These are phyloP conservation scores for Chorisops tibialis DNA, from an alignment of 2,888 invertebrate species.

Conservation along the genomic window DNA sequence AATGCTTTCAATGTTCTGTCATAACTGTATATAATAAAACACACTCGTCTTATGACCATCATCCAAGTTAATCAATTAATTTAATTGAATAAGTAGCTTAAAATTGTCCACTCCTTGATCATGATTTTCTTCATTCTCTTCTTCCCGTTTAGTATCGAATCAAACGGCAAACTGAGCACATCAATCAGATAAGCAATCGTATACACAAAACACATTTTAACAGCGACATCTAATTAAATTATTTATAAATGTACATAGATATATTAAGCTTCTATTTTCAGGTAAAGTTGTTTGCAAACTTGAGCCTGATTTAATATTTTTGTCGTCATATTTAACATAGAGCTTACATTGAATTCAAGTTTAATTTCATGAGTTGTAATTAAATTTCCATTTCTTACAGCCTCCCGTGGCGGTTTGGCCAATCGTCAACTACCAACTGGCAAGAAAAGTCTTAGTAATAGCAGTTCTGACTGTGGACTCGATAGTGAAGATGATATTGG, in stretches of 20 bases:
- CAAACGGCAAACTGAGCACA: conserved; percentile 15
- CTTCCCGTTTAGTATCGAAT: conserved; percentile 17
- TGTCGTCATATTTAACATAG: not conserved
- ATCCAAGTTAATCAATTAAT: too few species aligned
- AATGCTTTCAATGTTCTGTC: too few species aligned
- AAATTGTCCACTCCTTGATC: too few species aligned
- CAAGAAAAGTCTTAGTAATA: conserved; percentile 57
- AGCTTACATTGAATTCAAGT: not conserved
- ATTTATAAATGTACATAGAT: too few species aligned
- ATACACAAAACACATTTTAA: not conserved
- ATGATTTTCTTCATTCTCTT: conserved; percentile 13
- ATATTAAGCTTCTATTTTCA: conserved; percentile 11
- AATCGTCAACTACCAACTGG: conserved; percentile 66
- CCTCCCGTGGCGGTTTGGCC: conserved; percentile 71
- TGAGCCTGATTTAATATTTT: too few species aligned
- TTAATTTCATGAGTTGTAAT: not conserved
- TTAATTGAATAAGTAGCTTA: too few species aligned
- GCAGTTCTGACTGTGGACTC: conserved; percentile 73
- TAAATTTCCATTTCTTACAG: conserved; percentile 46
- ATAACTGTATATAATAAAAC: too few species aligned
- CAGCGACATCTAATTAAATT: conserved; percentile 2
- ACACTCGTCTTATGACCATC: too few species aligned
- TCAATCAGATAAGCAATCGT: not conserved
- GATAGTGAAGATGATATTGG: conserved; percentile 57
- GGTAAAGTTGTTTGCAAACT: conserved; percentile 8